Base-by-base conservation (phyloP, 1,140 invertebrate genomes). In the Caenorhabditis inopinata region DNA sequence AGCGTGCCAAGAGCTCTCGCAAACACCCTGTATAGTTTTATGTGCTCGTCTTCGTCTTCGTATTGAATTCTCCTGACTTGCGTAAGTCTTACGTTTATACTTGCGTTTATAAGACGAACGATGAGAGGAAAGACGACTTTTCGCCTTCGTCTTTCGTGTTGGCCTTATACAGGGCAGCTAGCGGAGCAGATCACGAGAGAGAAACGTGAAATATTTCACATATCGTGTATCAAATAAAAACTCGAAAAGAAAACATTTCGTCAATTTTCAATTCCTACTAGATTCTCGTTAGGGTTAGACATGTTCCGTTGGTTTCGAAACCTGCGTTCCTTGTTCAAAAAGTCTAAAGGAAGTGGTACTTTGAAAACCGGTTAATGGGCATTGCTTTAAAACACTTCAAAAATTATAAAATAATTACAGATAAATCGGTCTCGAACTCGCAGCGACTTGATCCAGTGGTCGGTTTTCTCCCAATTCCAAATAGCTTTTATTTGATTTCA, bases 271-370 rank as follows among this genome's bases (percentile, higher is more conserved):
- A 42, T 42, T 53, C 27, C 49, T 53, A 27, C 49, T 53, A 23
- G 49, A 27, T 42, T 42, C 14, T 42, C n/a, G n/a, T n/a, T n/a
- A n/a, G n/a, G 23, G 35, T 9, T 68, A 12, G 32, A 16, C 6
- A 68, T 68, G 58, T 38, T 68, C 58, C 29, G 58, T 29, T 68
- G 58, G 58, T 68, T 68, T 68, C 58, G 58, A n/a, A 68, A 68
- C n/a, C 38, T 68, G 16, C 29, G 58, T 38, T 12, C 32, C 11
- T n/a, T 68, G 2, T 68, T 68, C 32, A 38, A 21, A 38, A 68
- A 68, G 27, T 32, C 58, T 16, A n/a, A 18, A 38, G 58, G 58
- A 1, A 6, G 4, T 18, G 58, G 58, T 12, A 9, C 38, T 1
- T n/a, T 68, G 32, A 68, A 68, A 9, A 68, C 4, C n/a, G 58